A percentile compares a stretch with the other conserved stretches of the same genome.
Evolutionary conservation across 2,113 vertebrate genomes (phyloP).

Genomic region (Stigmatopora argus): DNA sequence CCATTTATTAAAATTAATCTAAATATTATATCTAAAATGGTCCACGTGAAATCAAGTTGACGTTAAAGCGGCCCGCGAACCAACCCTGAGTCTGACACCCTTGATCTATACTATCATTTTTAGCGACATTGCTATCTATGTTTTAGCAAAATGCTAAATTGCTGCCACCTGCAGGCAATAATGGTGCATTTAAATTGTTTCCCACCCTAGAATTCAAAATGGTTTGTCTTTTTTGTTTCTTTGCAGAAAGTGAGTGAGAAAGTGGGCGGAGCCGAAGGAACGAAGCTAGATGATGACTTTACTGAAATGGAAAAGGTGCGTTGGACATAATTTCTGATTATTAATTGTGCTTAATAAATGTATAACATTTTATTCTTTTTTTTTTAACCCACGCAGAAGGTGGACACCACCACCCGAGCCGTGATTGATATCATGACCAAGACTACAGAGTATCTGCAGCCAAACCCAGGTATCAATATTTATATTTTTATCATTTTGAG

Average conservation of each 20-base stretch:
- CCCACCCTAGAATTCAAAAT: neutral
- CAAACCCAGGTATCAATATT: slow-evolving; percentile 83
- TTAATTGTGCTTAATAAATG: neutral
- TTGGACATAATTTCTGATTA: neutral
- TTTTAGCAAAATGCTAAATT: too few species aligned
- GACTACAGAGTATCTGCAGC: slow-evolving; percentile 97
- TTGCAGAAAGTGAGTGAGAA: slow-evolving; percentile 94
- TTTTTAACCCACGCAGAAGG: slow-evolving; percentile 71
- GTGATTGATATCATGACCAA: slow-evolving; percentile 96
- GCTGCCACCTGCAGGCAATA: too few species aligned
- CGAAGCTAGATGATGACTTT: slow-evolving; percentile 92
- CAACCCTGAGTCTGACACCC: too few species aligned
- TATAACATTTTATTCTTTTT: neutral
- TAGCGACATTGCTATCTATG: too few species aligned
- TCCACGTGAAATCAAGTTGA: too few species aligned
- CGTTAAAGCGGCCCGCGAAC: too few species aligned
- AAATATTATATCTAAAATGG: too few species aligned
- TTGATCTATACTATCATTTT: too few species aligned
- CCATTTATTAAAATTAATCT: too few species aligned
- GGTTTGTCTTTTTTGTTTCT: slow-evolving; percentile 25
- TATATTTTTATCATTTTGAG: neutral
- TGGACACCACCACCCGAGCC: slow-evolving; percentile 89
- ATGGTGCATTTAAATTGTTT: too few species aligned
- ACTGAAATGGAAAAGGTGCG: slow-evolving; percentile 94
- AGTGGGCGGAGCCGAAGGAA: slow-evolving; percentile 92